A percentile compares a stretch with the other conserved stretches of the same genome.
Conservation (phyloP, 2,888 invertebrate genomes). For the Scaptomyza caliginosa region DNA sequence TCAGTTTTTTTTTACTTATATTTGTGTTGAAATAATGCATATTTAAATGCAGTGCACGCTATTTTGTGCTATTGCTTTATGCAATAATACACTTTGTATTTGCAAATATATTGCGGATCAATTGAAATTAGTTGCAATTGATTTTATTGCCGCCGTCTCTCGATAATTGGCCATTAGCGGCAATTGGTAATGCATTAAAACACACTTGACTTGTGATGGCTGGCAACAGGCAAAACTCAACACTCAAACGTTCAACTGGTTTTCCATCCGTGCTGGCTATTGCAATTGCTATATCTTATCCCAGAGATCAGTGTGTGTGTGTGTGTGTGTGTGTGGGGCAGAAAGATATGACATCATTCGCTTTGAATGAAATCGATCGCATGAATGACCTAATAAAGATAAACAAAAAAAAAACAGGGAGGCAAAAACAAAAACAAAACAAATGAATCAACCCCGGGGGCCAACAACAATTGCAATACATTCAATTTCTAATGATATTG, state of each 20-base stretch:
- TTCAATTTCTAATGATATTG: constrained; percentile 13
- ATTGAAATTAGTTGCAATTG: constrained; percentile 5
- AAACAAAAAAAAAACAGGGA: constrained; percentile 67
- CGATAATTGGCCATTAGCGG: constrained; percentile 13
- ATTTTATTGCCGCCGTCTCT: constrained; percentile 17
- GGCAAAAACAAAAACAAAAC: constrained; percentile 67
- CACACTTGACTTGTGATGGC: neutral
- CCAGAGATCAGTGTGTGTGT: constrained; percentile 31
- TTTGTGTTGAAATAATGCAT: neutral
- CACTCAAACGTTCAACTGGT: constrained; percentile 5
- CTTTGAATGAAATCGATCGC: constrained; percentile 68
- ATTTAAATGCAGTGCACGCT: neutral
- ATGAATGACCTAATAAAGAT: constrained; percentile 75
- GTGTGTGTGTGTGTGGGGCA: neutral
- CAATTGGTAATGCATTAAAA: constrained; percentile 2
- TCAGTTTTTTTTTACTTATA: too few relatives aligned
- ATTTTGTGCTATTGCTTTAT: constrained; percentile 1
- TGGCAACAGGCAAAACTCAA: constrained; percentile 2
- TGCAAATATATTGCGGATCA: neutral
- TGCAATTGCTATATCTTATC: constrained; percentile 33
- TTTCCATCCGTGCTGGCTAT: constrained; percentile 13
- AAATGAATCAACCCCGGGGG: constrained; percentile 55
- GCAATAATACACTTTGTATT: constrained; percentile 9
- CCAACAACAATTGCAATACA: constrained; percentile 13
- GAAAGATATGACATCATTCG: constrained; percentile 62